Percentiles rank a stretch among this genome's conserved stretches.
phyloP scores from a whole-genome alignment of 2,888 invertebrate genomes.

The Carabus problematicus region DNA sequence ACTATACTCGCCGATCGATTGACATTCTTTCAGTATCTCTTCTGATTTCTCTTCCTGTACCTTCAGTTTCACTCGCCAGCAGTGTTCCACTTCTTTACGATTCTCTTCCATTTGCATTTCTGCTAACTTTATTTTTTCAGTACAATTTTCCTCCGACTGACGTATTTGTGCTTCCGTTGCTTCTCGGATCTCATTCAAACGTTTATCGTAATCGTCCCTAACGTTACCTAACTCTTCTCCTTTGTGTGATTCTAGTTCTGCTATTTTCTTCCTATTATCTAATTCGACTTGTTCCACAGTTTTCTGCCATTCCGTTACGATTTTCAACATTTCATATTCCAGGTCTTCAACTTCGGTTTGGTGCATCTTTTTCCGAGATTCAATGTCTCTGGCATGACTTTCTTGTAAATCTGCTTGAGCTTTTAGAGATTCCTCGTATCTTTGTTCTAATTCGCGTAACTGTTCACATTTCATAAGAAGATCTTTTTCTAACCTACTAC shows the following conservation, averaged over 20 bases:
- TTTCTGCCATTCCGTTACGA: conserved; percentile 51
- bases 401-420: conserved; percentile 32
- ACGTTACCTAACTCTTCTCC: conserved; percentile 56
- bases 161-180: conserved; percentile 54
- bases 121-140: conserved; percentile 55
- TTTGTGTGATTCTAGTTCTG: conserved; percentile 57
- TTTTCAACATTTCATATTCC: conserved; percentile 54
- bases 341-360: conserved; percentile 52
- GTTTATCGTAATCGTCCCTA: conserved; percentile 13
- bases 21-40: conserved; percentile 63
- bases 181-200: conserved; percentile 16
- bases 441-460: conserved; percentile 46
- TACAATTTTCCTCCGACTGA: conserved; percentile 55
- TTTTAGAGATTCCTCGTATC: conserved; percentile 46
- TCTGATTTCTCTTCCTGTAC: conserved; percentile 60
- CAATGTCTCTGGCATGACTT: conserved; percentile 49
- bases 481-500: conserved; percentile 40
- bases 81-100: conserved; percentile 51
- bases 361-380: conserved; percentile 49
- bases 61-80: conserved; percentile 58
- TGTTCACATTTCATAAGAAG: conserved; percentile 46
- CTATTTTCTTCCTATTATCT: conserved; percentile 52
- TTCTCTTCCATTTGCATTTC: conserved; percentile 59
- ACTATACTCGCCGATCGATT: conserved; percentile 64
- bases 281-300: conserved; percentile 48